Evolutionary conservation across 2,113 vertebrate species (phyloP), one percentile per base, ranked within the genome.

Genomic region (Pygoscelis antarcticus): DNA sequence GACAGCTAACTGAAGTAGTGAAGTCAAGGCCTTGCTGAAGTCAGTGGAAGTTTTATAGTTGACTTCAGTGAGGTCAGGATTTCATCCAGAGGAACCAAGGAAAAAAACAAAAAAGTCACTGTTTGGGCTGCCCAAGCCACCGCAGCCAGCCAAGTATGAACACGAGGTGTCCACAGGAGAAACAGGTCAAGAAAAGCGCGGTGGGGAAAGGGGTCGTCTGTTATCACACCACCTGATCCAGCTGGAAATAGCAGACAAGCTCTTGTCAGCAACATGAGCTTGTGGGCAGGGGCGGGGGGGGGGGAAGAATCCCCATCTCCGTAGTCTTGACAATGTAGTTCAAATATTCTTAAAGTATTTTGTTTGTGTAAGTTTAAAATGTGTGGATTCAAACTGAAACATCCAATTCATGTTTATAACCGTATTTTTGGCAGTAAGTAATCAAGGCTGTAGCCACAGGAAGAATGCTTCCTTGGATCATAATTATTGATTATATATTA

Each of bases 21-120:
- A 92, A 97, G 89, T 66, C 66, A 84, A 84, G 83, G 81, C 46
- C 83, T 71, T 40, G 87, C 61, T 95, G 81, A 87, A 96, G 49
- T 91, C 78, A 93, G 87, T 80, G 54, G n/a, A 87, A 93, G 81
- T 93, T 94, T 91, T 64, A 79, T 25, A 76, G 29, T 0, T 54
- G 40, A 77, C 61, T 95, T 93, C 81, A 83, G 30, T 9, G 58
- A 72, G 74, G 66, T 72, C 74, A 96, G 60, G 84, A 95, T 93
- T 97, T 83, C 65, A 88, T 76, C 69, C 83, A 89, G 72, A 81
- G 15, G 55, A 81, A 93, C 69, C 23, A 82, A 92, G 65, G 4
- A n/a, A 81, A 84, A 94, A 82, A 3, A 30, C 40, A 77, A 81
- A 90, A 65, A 79, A 79, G 77, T 64, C 74, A 75, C 44, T 78